Conservation (phyloP, 2,888 invertebrate genomes). For the Morinoia aosen region DNA sequence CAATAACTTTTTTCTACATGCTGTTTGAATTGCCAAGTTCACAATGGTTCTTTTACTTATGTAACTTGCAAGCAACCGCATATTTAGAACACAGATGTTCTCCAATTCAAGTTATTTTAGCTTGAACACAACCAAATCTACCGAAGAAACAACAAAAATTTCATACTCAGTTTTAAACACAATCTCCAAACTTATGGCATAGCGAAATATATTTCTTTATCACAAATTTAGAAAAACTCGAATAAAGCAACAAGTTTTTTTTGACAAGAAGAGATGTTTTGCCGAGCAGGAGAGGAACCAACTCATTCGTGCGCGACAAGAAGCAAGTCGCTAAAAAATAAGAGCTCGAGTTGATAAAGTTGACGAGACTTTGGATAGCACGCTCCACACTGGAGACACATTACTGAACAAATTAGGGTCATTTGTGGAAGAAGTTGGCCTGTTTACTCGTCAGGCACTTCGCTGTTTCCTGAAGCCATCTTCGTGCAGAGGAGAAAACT, state of each 20-base stretch:
- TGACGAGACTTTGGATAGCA: background rate
- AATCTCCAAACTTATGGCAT: no score
- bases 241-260: background rate
- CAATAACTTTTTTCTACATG: no score
- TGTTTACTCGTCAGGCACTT: background rate
- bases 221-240: background rate
- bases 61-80: no score
- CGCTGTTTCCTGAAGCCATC: background rate
- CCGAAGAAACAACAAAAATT: no score
- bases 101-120: no score
- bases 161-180: no score
- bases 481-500: background rate
- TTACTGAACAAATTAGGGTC: background rate
- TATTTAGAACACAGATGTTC: no score
- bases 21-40: no score
- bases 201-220: background rate
- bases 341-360: background rate
- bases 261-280: background rate
- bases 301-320: background rate
- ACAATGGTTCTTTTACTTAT: no score
- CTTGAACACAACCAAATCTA: no score
- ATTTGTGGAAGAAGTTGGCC: background rate
- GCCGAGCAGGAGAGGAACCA: background rate
- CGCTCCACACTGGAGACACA: background rate
- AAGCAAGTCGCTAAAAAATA: background rate